Conservation (phyloP, 2,797 vertebrate species). For the Pelochelys cantorii region DNA sequence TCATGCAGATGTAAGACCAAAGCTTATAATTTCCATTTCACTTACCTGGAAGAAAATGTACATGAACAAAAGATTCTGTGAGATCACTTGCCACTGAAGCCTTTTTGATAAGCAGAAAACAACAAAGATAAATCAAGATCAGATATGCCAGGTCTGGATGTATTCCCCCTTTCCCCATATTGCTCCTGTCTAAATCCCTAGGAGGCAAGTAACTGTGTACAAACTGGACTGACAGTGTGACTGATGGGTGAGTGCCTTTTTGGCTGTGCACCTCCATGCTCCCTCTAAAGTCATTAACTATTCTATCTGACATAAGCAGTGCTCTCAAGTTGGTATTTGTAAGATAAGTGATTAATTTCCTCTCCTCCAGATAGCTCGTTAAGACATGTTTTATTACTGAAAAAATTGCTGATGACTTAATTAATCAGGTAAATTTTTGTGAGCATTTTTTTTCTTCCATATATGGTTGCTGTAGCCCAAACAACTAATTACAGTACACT, state of each 20-base stretch:
- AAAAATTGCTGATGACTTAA: conserved; percentile 70
- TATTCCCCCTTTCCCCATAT: conserved; percentile 57
- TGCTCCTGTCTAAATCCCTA: conserved; percentile 42
- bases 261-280: background rate
- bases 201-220: conserved; percentile 25
- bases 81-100: accelerated
- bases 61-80: background rate
- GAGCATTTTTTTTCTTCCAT: conserved; percentile 41
- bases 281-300: conserved; percentile 60
- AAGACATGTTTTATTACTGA: conserved; percentile 66
- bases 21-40: background rate
- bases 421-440: conserved; percentile 65
- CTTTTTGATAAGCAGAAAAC: conserved; percentile 25
- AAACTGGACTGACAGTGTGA: conserved; percentile 48
- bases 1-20: background rate
- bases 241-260: conserved; percentile 50
- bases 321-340: conserved; percentile 64
- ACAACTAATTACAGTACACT: background rate
- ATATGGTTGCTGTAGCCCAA: background rate
- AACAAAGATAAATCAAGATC: conserved; percentile 52
- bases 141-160: background rate
- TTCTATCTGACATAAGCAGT: conserved; percentile 46
- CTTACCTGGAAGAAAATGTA: background rate
- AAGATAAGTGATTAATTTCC: conserved; percentile 63
- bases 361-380: conserved; percentile 74